Evolutionary conservation across 2,797 vertebrate species (phyloP).

Genomic region (Anguilla anguilla): DNA sequence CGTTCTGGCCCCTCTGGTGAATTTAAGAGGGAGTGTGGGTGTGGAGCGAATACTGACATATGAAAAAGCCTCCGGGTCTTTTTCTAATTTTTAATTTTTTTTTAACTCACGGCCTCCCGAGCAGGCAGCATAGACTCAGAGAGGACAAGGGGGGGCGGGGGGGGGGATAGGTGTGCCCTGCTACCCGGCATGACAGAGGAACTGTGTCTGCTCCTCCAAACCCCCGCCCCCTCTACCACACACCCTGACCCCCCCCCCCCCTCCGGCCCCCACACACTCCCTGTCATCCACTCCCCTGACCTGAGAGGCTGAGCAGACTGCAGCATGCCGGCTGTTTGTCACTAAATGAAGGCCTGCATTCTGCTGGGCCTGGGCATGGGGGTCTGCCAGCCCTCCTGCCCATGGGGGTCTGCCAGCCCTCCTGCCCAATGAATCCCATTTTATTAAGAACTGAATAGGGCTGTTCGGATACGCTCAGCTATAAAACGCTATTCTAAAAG

Average conservation of each 20-base stretch:
- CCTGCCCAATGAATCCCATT: slow-evolving; percentile 75
- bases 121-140: slow-evolving; percentile 4
- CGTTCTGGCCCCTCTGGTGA: slow-evolving; percentile 43
- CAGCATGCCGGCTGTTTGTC: slow-evolving; percentile 68
- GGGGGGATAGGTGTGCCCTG: neutral
- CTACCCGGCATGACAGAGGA: slow-evolving; percentile 10
- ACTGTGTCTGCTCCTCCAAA: neutral
- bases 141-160: neutral
- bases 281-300: slow-evolving; percentile 50
- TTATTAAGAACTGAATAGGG: slow-evolving; percentile 79
- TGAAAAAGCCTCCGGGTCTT: neutral
- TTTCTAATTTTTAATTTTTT: neutral
- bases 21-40: slow-evolving; percentile 35
- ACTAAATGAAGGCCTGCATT: slow-evolving; percentile 78
- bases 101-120: neutral
- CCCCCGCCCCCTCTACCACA: neutral
- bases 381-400: slow-evolving; percentile 75
- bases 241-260: neutral
- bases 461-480: slow-evolving; percentile 33
- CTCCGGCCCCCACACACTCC: slow-evolving; percentile 25
- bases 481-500: too few relatives aligned
- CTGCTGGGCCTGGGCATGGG: slow-evolving; percentile 73
- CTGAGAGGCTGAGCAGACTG: slow-evolving; percentile 41
- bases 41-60: neutral
- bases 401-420: slow-evolving; percentile 78